phyloP scores from a whole-genome alignment of 2,888 invertebrate species.

The Callinectes sapidus region DNA sequence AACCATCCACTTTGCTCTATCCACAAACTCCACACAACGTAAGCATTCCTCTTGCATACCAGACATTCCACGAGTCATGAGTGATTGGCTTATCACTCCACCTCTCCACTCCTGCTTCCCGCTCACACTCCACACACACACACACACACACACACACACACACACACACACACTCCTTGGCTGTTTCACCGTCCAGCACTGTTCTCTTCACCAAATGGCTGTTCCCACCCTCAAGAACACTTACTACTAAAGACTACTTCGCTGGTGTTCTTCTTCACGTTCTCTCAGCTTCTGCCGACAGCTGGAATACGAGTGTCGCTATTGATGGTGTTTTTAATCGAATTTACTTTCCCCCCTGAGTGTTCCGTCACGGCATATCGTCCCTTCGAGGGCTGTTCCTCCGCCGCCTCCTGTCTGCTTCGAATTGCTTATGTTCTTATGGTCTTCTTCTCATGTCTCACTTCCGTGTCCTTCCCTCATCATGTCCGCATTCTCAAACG shows the following conservation, averaged over 20 bases:
- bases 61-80: background rate
- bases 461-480: too few species aligned
- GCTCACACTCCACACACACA: conserved; percentile 15
- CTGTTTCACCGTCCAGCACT: conserved; percentile 25
- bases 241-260: background rate
- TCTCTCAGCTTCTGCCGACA: conserved; percentile 1
- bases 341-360: background rate
- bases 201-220: conserved; percentile 3
- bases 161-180: background rate
- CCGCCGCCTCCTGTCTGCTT: conserved; percentile 2
- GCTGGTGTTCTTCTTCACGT: background rate
- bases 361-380: background rate
- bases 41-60: background rate
- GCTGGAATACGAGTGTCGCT: conserved; percentile 18
- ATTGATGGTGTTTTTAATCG: background rate
- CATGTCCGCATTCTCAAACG: background rate
- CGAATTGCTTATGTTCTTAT: background rate
- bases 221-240: background rate
- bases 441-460: background rate
- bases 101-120: background rate
- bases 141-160: background rate
- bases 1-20: background rate
- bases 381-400: background rate
- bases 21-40: background rate
- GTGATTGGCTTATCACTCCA: background rate